phyloP scores from a whole-genome alignment of 1,140 invertebrate genomes.

The Drosophila kanapiae region DNA sequence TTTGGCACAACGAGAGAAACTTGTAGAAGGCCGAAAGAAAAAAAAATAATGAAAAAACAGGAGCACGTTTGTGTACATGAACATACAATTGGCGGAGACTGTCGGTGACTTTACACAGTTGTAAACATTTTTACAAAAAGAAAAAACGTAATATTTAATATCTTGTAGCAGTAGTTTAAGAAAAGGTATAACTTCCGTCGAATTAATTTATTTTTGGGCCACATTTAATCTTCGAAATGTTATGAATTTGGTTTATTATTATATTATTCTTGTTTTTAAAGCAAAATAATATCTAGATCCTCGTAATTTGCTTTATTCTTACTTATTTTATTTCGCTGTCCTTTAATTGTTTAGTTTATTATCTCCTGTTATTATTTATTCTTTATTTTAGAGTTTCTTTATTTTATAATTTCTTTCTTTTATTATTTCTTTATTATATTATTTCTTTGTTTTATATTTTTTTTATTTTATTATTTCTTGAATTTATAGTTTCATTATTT shows the following conservation, averaged over 20 bases:
- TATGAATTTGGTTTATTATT: background rate
- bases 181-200: background rate
- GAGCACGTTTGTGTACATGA: slow-evolving; percentile 14
- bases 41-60: slow-evolving; percentile 8
- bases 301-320: no score
- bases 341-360: no score
- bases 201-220: background rate
- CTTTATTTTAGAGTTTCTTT: background rate
- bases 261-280: no score
- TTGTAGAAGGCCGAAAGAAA: slow-evolving; percentile 16
- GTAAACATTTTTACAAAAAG: background rate
- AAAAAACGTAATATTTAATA: background rate
- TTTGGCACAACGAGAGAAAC: slow-evolving; percentile 31
- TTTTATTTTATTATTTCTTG: no score
- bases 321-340: no score
- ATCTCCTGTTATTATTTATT: background rate
- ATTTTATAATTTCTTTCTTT: background rate
- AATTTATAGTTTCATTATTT: no score
- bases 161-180: background rate
- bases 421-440: background rate
- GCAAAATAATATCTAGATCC: no score
- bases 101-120: slow-evolving; percentile 1
- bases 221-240: background rate
- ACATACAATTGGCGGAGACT: slow-evolving; percentile 13
- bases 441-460: no score